Evolutionary conservation across 1,140 invertebrate species (phyloP).

Genomic region (Platyscapa corneri): DNA sequence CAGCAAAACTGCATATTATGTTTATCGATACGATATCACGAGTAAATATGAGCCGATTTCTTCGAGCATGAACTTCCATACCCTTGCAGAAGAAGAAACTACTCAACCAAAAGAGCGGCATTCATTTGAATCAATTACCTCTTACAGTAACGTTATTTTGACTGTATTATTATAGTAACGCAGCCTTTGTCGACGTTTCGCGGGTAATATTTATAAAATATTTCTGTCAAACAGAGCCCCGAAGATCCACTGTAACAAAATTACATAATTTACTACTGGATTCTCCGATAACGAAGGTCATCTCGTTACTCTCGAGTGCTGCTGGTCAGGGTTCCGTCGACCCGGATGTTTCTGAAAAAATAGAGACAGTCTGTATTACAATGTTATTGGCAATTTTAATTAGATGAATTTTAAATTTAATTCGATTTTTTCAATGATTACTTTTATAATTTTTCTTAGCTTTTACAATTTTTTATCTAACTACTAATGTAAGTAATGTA

Average conservation of each 20-base stretch:
- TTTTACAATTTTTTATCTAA: neutral
- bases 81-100: neutral
- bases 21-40: constrained; percentile 79
- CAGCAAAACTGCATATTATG: constrained; percentile 81
- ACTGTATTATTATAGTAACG: neutral
- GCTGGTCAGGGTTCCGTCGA: constrained; percentile 85
- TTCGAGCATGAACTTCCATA: constrained; percentile 7
- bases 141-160: neutral
- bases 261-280: constrained; percentile 89
- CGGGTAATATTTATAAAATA: neutral
- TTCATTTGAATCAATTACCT: neutral
- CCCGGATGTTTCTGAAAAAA: constrained; percentile 80
- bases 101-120: neutral
- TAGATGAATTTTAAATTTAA: neutral
- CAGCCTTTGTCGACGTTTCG: neutral
- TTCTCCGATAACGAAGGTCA: constrained; percentile 94
- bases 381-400: no score
- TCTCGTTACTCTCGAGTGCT: constrained; percentile 84
- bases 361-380: constrained; percentile 76
- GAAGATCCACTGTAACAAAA: constrained; percentile 90
- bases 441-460: no score
- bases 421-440: no score
- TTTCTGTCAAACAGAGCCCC: constrained; percentile 59
- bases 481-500: neutral
- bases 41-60: neutral